Percentiles rank a stretch among this genome's conserved stretches.
These are phyloP conservation scores for Drosophila merina DNA, from an alignment of 2,888 invertebrate genomes.

Conservation along the genomic window DNA sequence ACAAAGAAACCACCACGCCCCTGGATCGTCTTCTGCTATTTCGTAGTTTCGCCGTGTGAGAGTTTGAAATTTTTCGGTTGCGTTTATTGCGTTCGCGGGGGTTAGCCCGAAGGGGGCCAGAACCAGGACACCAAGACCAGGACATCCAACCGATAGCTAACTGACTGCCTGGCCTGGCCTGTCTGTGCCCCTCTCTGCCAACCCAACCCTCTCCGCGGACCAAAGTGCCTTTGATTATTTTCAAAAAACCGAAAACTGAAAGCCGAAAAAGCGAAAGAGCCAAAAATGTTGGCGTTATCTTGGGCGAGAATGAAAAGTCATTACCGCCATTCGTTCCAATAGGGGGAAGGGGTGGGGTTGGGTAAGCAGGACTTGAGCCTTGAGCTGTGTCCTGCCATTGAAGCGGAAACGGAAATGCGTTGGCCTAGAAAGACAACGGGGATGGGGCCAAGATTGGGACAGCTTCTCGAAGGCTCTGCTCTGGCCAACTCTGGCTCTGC, in stretches of 20 bases:
- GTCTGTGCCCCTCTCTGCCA: conserved; percentile 7
- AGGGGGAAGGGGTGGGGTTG: background rate
- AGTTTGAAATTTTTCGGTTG: conserved; percentile 74
- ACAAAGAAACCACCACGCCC: conserved; percentile 4
- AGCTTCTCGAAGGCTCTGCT: conserved; percentile 35
- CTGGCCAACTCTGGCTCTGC: conserved; percentile 42
- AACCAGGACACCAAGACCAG: conserved; percentile 10
- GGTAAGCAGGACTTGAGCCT: conserved; percentile 19
- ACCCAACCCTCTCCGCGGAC: background rate
- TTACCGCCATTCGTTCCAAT: conserved; percentile 79
- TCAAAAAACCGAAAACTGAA: conserved; percentile 42
- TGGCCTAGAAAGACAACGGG: conserved; percentile 27
- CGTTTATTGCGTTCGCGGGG: conserved; percentile 73
- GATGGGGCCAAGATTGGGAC: conserved; percentile 8
- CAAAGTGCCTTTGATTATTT: conserved; percentile 54
- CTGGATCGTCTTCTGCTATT: conserved; percentile 15
- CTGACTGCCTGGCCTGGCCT: conserved; percentile 49
- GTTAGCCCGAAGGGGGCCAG: conserved; percentile 11
- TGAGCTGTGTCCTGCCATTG: conserved; percentile 58
- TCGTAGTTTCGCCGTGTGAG: conserved; percentile 56
- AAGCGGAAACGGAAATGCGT: conserved; percentile 78
- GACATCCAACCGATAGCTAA: conserved; percentile 56
- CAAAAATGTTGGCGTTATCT: conserved; percentile 68
- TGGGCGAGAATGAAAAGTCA: conserved; percentile 80
- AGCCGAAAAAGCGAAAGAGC: conserved; percentile 44